Conservation (phyloP, 1,140 invertebrate genomes). For the Choristoneura fumiferana region DNA sequence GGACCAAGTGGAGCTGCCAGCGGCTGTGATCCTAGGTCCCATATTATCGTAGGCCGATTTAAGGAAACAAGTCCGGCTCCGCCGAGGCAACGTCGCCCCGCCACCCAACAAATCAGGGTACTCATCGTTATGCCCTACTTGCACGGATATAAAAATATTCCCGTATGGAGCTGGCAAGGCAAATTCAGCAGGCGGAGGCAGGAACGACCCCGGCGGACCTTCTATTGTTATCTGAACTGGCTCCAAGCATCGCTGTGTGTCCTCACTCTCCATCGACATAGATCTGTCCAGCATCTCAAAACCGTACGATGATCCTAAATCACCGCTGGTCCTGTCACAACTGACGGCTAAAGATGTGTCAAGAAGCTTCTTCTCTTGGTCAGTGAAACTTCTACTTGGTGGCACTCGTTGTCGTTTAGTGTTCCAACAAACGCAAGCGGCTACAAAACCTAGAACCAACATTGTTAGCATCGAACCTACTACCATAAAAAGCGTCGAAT, state of each 20-base stretch:
- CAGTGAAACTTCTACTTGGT: constrained; percentile 87
- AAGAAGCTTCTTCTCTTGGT: constrained; percentile 90
- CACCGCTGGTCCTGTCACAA: constrained; percentile 81
- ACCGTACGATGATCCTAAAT: constrained; percentile 79
- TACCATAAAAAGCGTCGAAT: constrained; percentile 65
- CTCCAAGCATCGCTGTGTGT: constrained; percentile 58
- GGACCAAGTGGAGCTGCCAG: constrained; percentile 89
- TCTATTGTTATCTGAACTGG: constrained; percentile 87
- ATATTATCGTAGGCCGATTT: constrained; percentile 90
- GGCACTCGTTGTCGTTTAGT: constrained; percentile 80
- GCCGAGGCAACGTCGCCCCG: constrained; percentile 53
- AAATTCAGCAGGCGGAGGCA: constrained; percentile 70
- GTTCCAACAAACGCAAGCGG: constrained; percentile 63
- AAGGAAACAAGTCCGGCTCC: constrained; percentile 62
- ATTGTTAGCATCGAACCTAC: constrained; percentile 59
- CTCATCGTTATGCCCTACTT: constrained; percentile 75
- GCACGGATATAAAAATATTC: constrained; percentile 75
- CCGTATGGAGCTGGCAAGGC: constrained; percentile 65
- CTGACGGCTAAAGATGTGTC: constrained; percentile 86
- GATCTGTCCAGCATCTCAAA: constrained; percentile 78
- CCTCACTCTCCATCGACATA: constrained; percentile 68
- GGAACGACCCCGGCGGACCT: constrained; percentile 77
- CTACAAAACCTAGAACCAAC: constrained; percentile 58
- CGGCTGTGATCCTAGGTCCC: constrained; percentile 91
- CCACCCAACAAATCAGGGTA: constrained; percentile 71